Evolutionary conservation across 2,888 invertebrate genomes (phyloP), one percentile per base, ranked within the genome.

Genomic region (Griposia aprilina): DNA sequence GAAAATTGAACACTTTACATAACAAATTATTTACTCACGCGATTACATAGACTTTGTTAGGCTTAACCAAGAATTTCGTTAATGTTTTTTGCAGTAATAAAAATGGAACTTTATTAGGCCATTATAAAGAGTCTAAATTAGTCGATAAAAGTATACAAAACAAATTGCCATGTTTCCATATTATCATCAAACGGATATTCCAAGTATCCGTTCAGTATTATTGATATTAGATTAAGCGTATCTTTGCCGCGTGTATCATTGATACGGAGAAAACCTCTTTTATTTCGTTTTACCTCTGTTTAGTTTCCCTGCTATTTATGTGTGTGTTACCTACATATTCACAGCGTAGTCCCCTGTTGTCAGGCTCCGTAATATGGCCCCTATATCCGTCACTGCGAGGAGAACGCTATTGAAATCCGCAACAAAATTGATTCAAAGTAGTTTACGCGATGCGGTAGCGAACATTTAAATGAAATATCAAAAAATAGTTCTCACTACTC

Each of bases 1-100:
- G 91, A 92, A 92, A 91, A 92, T 93, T 94, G 93, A 95, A 95
- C 94, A 94, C 93, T 89, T 89, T 78, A 85, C 88, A 86, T 87
- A 91, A 90, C 88, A 86, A 90, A 90, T 89, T 86, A 90, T 90
- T 89, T 87, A 85, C 84, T 85, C 87, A 88, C 84, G 80, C 81
- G 78, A 83, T 82, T 74, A 78, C 70, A 88, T 81, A 89, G 83
- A 77, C 36, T 73, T 76, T 71, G 62, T 72, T 65, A 83, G 70
- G 76, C 73, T 67, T 79, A 87, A 83, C 65, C 67, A 73, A 83
- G 60, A 50, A 77, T 70, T 66, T 60, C 15, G 55, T 63, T 75
- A 68, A 68, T 83, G 71, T 75, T 79, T 81, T 74, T 77, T 62
- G 55, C 72, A 76, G 62, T 67, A 13, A 17, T 59, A 59, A 26